Evolutionary conservation across 2,888 invertebrate genomes (phyloP).

Genomic region (Tipula unca): DNA sequence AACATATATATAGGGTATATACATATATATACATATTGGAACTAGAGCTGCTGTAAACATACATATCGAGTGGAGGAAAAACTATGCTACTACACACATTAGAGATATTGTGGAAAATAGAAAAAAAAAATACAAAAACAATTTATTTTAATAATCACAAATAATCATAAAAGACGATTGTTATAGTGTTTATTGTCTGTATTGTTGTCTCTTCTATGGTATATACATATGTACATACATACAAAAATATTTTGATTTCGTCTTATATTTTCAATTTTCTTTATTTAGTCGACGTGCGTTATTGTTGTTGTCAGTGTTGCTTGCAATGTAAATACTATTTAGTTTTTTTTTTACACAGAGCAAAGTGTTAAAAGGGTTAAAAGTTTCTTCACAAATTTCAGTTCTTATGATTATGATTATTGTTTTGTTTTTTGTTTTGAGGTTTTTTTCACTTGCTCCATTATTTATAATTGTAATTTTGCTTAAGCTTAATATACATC

Average conservation of each 20-base stretch:
- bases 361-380: neutral
- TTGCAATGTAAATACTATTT: neutral
- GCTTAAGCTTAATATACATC: too few relatives aligned
- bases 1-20: neutral
- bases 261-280: slow-evolving; percentile 2
- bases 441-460: neutral
- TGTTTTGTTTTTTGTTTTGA: neutral
- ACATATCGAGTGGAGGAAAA: neutral
- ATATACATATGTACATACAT: neutral
- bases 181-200: slow-evolving; percentile 14
- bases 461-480: neutral
- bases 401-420: neutral
- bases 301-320: neutral
- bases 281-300: neutral
- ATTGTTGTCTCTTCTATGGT: neutral
- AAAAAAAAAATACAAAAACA: slow-evolving; percentile 14
- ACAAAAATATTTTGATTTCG: neutral
- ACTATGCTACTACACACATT: neutral
- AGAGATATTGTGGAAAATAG: neutral
- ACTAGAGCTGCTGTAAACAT: neutral
- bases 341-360: neutral
- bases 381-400: neutral
- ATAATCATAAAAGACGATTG: slow-evolving; percentile 17
- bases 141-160: slow-evolving; percentile 18
- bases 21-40: neutral